Percentiles rank a stretch among this genome's conserved stretches.
These are phyloP conservation scores for Hippopotamyrus pictus DNA, from an alignment of 2,797 vertebrate genomes.

Conservation along the genomic window DNA sequence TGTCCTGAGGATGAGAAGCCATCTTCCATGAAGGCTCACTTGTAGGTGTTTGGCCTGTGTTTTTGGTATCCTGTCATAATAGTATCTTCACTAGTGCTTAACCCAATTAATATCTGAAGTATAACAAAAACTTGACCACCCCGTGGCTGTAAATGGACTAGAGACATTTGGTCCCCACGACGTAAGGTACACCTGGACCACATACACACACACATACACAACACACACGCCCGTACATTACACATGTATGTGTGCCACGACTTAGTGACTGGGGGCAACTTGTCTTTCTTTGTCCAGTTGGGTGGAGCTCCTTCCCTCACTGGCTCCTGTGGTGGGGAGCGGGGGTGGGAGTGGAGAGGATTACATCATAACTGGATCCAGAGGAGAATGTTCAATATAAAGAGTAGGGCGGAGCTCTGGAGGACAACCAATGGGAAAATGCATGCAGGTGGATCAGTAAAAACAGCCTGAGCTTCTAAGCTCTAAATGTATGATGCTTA, in stretches of 20 bases:
- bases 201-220: background rate
- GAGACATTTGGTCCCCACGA: background rate
- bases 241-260: conserved; percentile 76
- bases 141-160: background rate
- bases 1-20: background rate
- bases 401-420: background rate
- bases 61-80: background rate
- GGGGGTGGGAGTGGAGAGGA: background rate
- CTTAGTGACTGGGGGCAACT: conserved; percentile 66
- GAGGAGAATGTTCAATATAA: background rate
- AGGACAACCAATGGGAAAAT: background rate
- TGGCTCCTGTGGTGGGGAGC: conserved; percentile 50
- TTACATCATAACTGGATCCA: background rate
- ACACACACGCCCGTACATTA: conserved; percentile 47
- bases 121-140: background rate
- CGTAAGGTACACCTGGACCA: background rate
- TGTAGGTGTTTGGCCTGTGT: background rate
- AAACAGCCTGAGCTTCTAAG: background rate
- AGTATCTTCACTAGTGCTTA: background rate
- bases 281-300: conserved; percentile 73
- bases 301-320: conserved; percentile 68
- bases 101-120: background rate
- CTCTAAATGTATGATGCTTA: background rate
- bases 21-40: background rate
- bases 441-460: background rate